Evolutionary conservation across 2,888 invertebrate genomes (phyloP).

Genomic region (Microctonus aethiopoides): DNA sequence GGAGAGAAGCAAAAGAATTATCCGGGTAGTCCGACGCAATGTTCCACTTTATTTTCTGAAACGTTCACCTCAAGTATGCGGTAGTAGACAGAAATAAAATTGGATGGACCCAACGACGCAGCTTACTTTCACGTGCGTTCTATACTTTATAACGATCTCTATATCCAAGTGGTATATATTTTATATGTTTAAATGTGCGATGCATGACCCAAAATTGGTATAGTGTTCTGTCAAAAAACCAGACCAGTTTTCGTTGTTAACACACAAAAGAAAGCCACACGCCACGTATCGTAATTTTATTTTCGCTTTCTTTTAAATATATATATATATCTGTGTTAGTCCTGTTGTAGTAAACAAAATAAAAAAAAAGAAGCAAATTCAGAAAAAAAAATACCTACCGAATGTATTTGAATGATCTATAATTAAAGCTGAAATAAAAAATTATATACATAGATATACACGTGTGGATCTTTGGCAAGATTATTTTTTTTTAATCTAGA

Average conservation of each 20-base stretch:
- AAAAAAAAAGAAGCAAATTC: neutral
- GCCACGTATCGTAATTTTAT: neutral
- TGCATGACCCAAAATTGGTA: neutral
- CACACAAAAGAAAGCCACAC: conserved; percentile 14
- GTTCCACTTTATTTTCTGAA: conserved; percentile 48
- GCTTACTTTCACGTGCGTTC: conserved; percentile 50
- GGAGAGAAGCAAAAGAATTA: conserved; percentile 32
- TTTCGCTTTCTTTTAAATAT: neutral
- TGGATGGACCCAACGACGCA: conserved; percentile 42
- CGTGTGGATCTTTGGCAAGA: neutral
- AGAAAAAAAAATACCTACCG: too few species aligned
- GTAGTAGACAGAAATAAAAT: conserved; percentile 48
- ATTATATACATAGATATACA: neutral
- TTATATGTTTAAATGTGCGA: neutral
- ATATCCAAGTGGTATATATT: neutral
- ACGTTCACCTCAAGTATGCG: conserved; percentile 38
- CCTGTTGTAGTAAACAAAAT: neutral
- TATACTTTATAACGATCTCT: conserved; percentile 4
- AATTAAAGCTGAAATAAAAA: neutral
- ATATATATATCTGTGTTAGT: neutral
- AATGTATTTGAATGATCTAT: neutral
- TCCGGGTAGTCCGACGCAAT: neutral
- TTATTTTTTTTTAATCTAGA: neutral
- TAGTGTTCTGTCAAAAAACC: neutral
- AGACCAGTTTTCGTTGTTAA: conserved; percentile 1